Evolutionary conservation across 37 sponge, comb jelly and placozoan genomes (phyloP), one percentile per base, ranked within the genome.

Genomic region (Tethya wilhelma): DNA sequence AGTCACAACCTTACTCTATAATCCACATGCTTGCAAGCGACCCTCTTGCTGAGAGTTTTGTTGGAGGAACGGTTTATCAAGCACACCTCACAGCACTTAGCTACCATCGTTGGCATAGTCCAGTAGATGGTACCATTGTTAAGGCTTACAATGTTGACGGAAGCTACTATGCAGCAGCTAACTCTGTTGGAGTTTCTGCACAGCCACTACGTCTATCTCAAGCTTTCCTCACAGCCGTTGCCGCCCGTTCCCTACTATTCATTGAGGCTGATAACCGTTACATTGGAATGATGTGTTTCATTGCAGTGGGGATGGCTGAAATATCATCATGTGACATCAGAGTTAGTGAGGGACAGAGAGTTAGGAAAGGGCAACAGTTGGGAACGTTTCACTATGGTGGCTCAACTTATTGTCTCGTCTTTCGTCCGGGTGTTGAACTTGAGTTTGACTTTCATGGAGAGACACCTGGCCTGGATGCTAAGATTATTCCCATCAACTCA

Each of bases 61-160:
- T 69, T 14, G 85, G 85, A 8, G 85, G 85, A 1, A 84, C 85
- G 2, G 62, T 84, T 11, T 84, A 84, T 71, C 85, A 84, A 40
- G 85, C 85, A 1, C 77, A 77, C 37, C 85, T 84, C 71, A 84
- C 78, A 38, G 85, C 85, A 17, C 46, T 84, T 45, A 75, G 58
- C 45, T 84, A 84, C 45, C 85, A 84, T 38, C 85, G 78, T 28
- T 84, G 85, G 85, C 85, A 84, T 45, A 84, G 85, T 62, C 85
- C 85, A n/a, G 77, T 84, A 20, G 49, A 76, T 31, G 85, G 85
- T 12, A 84, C 26, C 55, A 31, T 84, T 29, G 45, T 69, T 8
- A 84, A 75, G 38, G 44, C 85, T 7, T 77, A 77, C 34, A 37
- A 42, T 31, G 44, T 70, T 19, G 44, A 22, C 20, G 85, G 85